Evolutionary conservation across 1,140 invertebrate species (phyloP).

Genomic region (Oreohelix idahoensis): DNA sequence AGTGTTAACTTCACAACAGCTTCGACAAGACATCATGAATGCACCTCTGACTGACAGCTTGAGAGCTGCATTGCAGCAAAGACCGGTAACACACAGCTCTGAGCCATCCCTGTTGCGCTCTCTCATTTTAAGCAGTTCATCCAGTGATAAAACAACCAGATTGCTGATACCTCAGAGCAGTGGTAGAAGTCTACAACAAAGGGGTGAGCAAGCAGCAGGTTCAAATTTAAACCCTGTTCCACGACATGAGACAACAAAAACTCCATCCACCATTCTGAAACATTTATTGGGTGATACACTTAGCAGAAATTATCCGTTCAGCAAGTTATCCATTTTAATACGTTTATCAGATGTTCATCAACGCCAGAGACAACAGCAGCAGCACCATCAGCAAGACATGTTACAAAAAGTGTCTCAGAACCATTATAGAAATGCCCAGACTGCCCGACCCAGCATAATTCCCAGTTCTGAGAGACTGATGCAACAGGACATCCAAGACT

Average conservation of each 20-base stretch:
- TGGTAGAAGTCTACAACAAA: background rate
- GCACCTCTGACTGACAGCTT: background rate
- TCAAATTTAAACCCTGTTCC: background rate
- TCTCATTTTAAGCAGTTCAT: background rate
- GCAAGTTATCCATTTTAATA: background rate
- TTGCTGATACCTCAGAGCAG: background rate
- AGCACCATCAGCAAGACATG: background rate
- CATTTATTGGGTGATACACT: background rate
- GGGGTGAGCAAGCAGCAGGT: background rate
- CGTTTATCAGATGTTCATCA: background rate
- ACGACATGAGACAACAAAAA: background rate
- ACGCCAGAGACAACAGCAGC: background rate
- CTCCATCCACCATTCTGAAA: background rate
- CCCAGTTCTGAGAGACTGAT: background rate
- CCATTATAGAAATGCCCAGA: background rate
- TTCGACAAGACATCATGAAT: background rate
- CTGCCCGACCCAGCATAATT: background rate
- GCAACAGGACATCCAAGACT: background rate
- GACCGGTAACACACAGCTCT: background rate
- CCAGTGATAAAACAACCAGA: background rate
- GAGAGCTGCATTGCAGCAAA: slow-evolving; percentile 16
- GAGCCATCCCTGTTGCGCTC: background rate
- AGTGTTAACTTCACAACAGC: too few relatives aligned
- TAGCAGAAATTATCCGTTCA: background rate
- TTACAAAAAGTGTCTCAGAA: background rate